A percentile compares a stretch with the other conserved stretches of the same genome.
Conservation (phyloP, 2,113 vertebrate genomes). For the Amblyopsis rosae region DNA sequence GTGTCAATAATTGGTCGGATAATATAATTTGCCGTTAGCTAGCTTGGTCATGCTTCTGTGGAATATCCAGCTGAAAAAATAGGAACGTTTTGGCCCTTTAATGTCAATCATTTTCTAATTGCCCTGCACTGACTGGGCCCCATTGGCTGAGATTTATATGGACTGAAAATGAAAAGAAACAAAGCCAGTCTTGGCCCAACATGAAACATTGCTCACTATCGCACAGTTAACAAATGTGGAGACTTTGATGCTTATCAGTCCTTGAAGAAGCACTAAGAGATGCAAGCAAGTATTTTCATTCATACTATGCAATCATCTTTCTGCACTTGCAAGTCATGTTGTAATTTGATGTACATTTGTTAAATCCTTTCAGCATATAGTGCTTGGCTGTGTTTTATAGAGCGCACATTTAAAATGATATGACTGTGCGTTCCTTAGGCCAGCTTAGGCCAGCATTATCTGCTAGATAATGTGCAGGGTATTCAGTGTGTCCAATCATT, state of each 20-base stretch:
- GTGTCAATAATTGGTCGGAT: constrained; percentile 21
- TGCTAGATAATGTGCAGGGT: no score
- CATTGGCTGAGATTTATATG: constrained; percentile 4
- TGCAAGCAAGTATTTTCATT: constrained; percentile 5
- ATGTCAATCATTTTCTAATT: constrained; percentile 49
- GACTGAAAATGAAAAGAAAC: constrained; percentile 26
- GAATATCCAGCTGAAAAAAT: constrained; percentile 32
- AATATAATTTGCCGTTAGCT: constrained; percentile 28
- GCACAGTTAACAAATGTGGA: background rate
- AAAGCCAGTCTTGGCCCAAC: background rate
- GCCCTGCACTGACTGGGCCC: constrained; percentile 15
- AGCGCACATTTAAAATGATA: no score
- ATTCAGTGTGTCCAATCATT: no score
- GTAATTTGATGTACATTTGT: background rate
- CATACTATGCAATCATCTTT: constrained; percentile 3
- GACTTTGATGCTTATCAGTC: constrained; percentile 8
- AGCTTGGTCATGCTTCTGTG: constrained; percentile 19
- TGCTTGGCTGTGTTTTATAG: no score
- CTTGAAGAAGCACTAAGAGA: background rate
- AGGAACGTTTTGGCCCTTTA: constrained; percentile 27
- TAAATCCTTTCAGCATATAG: no score
- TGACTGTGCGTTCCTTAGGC: no score
- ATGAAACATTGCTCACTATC: background rate
- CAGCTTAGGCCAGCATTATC: no score
- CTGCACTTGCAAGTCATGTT: background rate